Evolutionary conservation across 1,140 invertebrate species (phyloP).

Genomic region (Trichomalopsis sarcophagae): DNA sequence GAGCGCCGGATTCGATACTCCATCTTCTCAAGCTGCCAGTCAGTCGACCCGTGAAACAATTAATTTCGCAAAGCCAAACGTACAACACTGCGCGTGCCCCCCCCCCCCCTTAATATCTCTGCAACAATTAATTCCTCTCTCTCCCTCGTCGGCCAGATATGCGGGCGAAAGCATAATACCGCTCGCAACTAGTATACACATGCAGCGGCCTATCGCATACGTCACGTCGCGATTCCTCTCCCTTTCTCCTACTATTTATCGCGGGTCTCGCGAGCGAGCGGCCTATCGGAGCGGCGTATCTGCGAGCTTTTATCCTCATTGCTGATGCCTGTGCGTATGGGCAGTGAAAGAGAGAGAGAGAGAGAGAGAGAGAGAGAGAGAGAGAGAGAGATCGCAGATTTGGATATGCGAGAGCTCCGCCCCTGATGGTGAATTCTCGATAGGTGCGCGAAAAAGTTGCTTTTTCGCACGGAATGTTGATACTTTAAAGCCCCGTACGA

Average conservation of each 20-base stretch:
- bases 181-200: background rate
- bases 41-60: background rate
- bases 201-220: background rate
- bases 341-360: slow-evolving; percentile 31
- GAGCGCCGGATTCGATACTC: background rate
- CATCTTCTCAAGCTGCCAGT: background rate
- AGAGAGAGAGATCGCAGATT: slow-evolving; percentile 15
- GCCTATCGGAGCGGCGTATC: background rate
- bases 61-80: background rate
- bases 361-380: too few relatives aligned
- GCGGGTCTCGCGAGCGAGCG: background rate
- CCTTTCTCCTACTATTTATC: slow-evolving; percentile 25
- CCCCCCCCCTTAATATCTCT: background rate
- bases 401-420: background rate
- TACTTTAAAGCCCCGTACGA: too few relatives aligned
- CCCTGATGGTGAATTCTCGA: background rate
- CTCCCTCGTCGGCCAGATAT: background rate
- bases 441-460: too few relatives aligned
- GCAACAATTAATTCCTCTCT: slow-evolving; percentile 25
- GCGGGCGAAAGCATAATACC: slow-evolving; percentile 8
- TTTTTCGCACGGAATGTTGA: too few relatives aligned
- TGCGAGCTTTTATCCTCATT: background rate
- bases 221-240: slow-evolving; percentile 17
- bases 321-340: background rate
- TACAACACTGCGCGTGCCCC: background rate